Percentiles rank a stretch among this genome's conserved stretches.
Evolutionary conservation across 2,113 vertebrate genomes (phyloP).

Genomic region (Sula dactylatra): DNA sequence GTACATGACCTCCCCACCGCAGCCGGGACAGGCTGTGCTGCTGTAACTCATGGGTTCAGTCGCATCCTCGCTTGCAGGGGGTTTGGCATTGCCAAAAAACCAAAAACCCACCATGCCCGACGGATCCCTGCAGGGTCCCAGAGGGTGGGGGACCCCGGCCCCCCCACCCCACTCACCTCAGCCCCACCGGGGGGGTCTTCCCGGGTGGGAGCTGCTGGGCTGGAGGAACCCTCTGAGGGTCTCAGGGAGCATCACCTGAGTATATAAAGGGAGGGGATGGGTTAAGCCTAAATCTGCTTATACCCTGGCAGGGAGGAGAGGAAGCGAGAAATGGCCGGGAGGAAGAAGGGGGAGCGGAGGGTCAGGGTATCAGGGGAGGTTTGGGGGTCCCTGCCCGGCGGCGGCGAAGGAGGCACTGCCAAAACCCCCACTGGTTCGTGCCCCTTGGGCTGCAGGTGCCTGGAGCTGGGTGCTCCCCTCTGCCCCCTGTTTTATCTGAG

Average conservation of each 20-base stretch:
- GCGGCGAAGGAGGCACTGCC: neutral
- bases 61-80: neutral
- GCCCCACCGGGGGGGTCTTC: neutral
- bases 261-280: neutral
- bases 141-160: neutral
- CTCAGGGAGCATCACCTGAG: neutral
- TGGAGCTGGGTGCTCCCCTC: neutral
- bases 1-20: neutral
- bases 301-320: neutral
- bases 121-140: neutral
- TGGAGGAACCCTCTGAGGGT: neutral
- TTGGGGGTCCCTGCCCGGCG: neutral
- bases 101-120: fast-evolving
- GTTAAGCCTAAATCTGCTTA: neutral
- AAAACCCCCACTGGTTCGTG: neutral
- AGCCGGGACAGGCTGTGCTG: neutral
- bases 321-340: neutral
- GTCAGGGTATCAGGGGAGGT: neutral
- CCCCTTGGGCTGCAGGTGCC: neutral
- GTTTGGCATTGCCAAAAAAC: too few species aligned
- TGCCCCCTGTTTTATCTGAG: neutral
- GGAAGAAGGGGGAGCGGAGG: neutral
- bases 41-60: too few species aligned
- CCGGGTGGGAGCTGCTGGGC: neutral
- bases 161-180: neutral